Evolutionary conservation across 2,797 vertebrate species (phyloP).

Genomic region (Crocodylus rhombifer): DNA sequence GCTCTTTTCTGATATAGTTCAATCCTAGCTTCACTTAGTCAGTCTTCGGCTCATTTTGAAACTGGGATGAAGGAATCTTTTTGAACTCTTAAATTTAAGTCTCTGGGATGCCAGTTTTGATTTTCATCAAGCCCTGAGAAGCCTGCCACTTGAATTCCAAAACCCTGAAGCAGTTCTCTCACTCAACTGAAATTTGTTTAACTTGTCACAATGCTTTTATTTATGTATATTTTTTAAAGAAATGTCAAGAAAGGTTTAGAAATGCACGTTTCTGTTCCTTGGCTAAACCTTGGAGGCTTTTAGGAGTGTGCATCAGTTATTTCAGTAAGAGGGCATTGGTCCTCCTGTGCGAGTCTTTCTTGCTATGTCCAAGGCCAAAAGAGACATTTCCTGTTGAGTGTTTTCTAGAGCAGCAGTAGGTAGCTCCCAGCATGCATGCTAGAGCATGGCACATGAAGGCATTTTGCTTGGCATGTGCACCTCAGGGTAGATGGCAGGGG

Average conservation of each 20-base stretch:
- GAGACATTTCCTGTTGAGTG: not conserved
- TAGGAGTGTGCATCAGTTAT: not conserved
- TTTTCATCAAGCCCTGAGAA: conserved; percentile 41
- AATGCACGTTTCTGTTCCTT: conserved; percentile 37
- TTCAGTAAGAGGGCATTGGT: not conserved
- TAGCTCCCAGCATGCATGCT: no score
- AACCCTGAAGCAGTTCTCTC: not conserved
- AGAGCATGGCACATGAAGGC: no score
- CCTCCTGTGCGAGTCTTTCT: not conserved
- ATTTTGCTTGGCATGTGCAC: no score
- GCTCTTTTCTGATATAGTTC: not conserved
- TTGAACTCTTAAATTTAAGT: conserved; percentile 32
- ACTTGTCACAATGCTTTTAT: conserved; percentile 26
- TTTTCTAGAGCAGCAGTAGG: no score
- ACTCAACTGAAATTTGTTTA: not conserved
- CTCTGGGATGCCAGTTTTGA: conserved; percentile 27
- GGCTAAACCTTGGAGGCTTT: not conserved
- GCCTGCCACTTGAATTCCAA: conserved; percentile 19
- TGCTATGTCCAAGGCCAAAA: not conserved
- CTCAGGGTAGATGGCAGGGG: no score
- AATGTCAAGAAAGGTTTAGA: conserved; percentile 25
- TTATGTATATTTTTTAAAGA: conserved; percentile 28
- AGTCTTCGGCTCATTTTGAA: conserved; percentile 12
- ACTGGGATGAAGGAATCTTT: not conserved
- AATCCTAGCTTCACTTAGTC: not conserved